Base-by-base conservation (phyloP, 2,888 invertebrate species). In the Drosophila mercatorum region DNA sequence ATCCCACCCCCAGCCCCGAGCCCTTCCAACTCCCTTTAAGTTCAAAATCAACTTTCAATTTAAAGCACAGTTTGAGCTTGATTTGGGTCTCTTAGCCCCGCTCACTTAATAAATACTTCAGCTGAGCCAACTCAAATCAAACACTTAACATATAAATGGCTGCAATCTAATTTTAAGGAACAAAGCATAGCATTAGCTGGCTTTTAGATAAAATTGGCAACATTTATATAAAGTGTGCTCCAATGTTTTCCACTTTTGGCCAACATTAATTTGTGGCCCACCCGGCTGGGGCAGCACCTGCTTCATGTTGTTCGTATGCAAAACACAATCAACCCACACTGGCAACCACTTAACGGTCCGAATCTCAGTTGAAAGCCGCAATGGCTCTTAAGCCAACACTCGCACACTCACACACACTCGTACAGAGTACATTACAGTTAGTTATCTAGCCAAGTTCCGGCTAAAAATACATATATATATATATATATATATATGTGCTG, bases 241-340 rank as follows among this genome's bases (percentile, higher is more conserved):
- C 53, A 78, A 55, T 80, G 62, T 78, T 78, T 83, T 68, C 79
- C 79, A 60, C 69, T 72, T 67, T 59, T 60, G 60, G 47, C 53
- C 40, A 68, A 63, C 83, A 80, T 81, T 84, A 81, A 77, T 76
- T 79, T 72, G 57, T 47, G 61, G 28, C 10, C 53, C 68, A n/a
- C 17, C 52, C 52, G 34, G 34, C 17, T 11, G 34, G 28, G 41
- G 28, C 36, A 58, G 28, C 36, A 58, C 17, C 17, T 40, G 31
- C 53, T 71, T 63, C 22, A 44, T 73, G 70, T 66, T 69, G 67
- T 80, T 83, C 67, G 78, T 83, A 83, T 83, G 76, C 81, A 83
- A 76, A 86, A 68, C 60, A 72, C 69, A 68, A 51, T 46, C 69
- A 62, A 53, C 60, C 61, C 77, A 68, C 66, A 69, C 57, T 68